A percentile compares a stretch with the other conserved stretches of the same genome.
Evolutionary conservation across 2,113 vertebrate species (phyloP).

Genomic region (Trochalopteron elliotii): DNA sequence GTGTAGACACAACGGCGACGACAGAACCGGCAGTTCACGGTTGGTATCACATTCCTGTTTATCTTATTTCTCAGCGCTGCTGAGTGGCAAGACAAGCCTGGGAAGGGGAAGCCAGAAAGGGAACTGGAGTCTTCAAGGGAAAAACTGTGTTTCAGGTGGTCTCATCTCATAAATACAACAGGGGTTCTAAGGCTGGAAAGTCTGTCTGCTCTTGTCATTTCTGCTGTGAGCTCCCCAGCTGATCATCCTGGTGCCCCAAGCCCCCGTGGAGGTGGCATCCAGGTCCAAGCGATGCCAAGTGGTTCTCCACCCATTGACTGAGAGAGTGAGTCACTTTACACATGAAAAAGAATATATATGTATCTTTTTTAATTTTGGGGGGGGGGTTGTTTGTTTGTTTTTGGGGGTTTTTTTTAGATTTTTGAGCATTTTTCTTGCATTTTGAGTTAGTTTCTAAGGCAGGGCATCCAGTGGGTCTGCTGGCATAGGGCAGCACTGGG

Average conservation of each 20-base stretch:
- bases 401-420: background rate
- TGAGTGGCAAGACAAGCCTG: constrained; percentile 82
- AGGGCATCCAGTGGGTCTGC: rapidly evolving
- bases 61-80: constrained; percentile 77
- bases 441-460: background rate
- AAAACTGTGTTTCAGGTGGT: constrained; percentile 47
- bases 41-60: constrained; percentile 87
- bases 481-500: rapidly evolving
- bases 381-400: too few relatives aligned
- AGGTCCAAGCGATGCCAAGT: too few relatives aligned
- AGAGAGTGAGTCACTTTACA: background rate
- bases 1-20: constrained; percentile 87
- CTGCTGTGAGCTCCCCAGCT: constrained; percentile 39
- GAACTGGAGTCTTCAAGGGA: constrained; percentile 73
- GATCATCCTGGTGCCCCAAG: background rate
- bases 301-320: background rate
- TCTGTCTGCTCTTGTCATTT: constrained; percentile 60
- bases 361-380: background rate
- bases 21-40: constrained; percentile 86
- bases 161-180: background rate
- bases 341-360: background rate
- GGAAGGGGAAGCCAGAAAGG: constrained; percentile 41
- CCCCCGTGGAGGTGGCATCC: background rate
- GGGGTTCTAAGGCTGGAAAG: constrained; percentile 59
- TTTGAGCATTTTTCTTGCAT: background rate